Base-by-base conservation (phyloP, 2,113 vertebrate species). In the Petrocephalus zakoni region DNA sequence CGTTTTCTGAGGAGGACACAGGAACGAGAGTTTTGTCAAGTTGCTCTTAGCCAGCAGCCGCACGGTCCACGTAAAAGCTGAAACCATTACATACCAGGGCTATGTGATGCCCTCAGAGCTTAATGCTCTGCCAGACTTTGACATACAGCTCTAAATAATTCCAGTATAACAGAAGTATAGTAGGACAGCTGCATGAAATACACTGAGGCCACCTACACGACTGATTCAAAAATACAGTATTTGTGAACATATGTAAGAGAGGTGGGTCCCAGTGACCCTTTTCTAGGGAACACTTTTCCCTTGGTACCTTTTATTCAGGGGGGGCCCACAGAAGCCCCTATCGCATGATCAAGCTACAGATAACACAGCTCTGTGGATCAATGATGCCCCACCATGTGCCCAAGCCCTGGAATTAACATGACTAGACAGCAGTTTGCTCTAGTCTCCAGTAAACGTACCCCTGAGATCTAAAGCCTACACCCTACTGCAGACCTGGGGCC, bases 1-100 rank as follows among this genome's bases (percentile, higher is more conserved):
- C 11, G 93, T 97, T 99, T 98, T 98, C 98, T 99, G 87, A 8
- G 2, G 53, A 29, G 11, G 87, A 88, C 47, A 90, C 25, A 85
- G 0, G 2, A 47, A 86, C 2, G 11, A 87, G 56, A 37, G 72
- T 78, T 78, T 42, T 29, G 72, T 78, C 29, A 78, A 78, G 72
- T 19, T 7, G 15, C 25, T 29, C 37, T 78, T 6, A 37, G 15
- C 1, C 29, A 34, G 7, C 53, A 55, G 53, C 53, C 53, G 17
- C 5, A 49, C 47, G 0, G 8, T 0, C 47, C 47, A 49, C 8
- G 47, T 5, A 49, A 49, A 49, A 49, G 6, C 8, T 5, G 47
- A 5, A 49, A 49, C 47, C 47, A 2, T 49, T 49, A 49, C 47
- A 49, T 49, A 47, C 5, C 46, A 49, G 47, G 47, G 5, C 8